A percentile compares a stretch with the other conserved stretches of the same genome.
These are phyloP conservation scores for Brachionus plicatilis DNA, from an alignment of 1,140 invertebrate species.

Conservation along the genomic window DNA sequence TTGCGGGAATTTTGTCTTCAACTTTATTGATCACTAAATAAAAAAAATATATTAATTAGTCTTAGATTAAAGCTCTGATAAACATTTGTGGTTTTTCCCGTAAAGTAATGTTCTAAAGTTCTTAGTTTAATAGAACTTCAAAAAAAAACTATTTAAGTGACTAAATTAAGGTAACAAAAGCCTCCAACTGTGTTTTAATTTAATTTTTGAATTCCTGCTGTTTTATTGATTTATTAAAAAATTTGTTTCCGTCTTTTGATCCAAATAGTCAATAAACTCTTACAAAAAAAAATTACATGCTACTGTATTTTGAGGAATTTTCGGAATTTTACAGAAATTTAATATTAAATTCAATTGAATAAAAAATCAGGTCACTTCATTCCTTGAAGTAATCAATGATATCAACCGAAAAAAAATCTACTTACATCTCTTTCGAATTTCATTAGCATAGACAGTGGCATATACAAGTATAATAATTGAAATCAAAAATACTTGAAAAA, in stretches of 20 bases:
- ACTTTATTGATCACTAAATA: background rate
- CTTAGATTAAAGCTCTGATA: background rate
- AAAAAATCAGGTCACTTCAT: background rate
- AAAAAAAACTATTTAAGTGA: slow-evolving; percentile 24
- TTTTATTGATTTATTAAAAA: slow-evolving; percentile 23
- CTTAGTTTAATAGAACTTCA: background rate
- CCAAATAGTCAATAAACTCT: slow-evolving; percentile 6
- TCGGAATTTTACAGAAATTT: background rate
- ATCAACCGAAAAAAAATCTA: background rate
- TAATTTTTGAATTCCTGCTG: background rate
- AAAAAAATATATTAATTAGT: background rate
- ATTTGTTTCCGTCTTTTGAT: slow-evolving; percentile 14
- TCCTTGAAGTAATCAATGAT: background rate
- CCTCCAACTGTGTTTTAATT: background rate
- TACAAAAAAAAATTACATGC: background rate
- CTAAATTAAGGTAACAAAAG: slow-evolving; percentile 16
- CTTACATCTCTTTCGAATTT: background rate
- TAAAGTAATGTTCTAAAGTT: background rate
- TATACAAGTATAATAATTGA: slow-evolving; percentile 1
- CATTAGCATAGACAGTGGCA: background rate
- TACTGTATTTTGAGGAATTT: background rate
- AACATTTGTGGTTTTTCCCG: background rate
- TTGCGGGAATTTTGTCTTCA: background rate
- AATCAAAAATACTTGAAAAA: background rate
- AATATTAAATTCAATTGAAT: background rate